phyloP scores from a whole-genome alignment of 2,888 invertebrate species.

The Tyria jacobaeae region DNA sequence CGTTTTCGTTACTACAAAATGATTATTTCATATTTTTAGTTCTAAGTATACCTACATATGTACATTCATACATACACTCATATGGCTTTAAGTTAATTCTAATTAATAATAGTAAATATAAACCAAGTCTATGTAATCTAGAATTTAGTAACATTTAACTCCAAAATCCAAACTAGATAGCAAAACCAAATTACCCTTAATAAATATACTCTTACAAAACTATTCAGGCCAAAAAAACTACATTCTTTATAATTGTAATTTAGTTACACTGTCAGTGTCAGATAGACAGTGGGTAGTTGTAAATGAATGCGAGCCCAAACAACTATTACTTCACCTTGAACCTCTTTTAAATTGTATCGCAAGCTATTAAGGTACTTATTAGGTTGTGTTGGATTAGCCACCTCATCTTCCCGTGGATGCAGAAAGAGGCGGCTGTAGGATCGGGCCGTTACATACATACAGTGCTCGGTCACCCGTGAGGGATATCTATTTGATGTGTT shows the following conservation, averaged over 20 bases:
- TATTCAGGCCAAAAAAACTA: slow-evolving; percentile 8
- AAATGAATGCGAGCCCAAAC: slow-evolving; percentile 50
- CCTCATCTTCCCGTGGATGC: too few relatives aligned
- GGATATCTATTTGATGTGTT: too few relatives aligned
- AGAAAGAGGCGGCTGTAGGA: too few relatives aligned
- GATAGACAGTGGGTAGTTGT: slow-evolving; percentile 23
- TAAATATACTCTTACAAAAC: neutral
- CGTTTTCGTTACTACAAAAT: too few relatives aligned
- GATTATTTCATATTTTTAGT: neutral
- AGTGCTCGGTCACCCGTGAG: too few relatives aligned
- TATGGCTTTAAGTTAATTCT: too few relatives aligned
- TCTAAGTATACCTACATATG: too few relatives aligned
- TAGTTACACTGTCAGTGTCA: slow-evolving; percentile 16
- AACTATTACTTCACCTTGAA: slow-evolving; percentile 69
- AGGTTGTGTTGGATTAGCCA: too few relatives aligned
- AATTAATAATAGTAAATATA: too few relatives aligned
- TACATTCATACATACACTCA: too few relatives aligned
- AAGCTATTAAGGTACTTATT: slow-evolving; percentile 43
- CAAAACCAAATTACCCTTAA: neutral
- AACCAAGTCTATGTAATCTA: neutral
- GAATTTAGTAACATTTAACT: neutral
- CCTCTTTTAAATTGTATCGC: slow-evolving; percentile 58
- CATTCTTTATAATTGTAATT: slow-evolving; percentile 8
- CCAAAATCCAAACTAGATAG: neutral
- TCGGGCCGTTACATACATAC: too few relatives aligned